Conservation (phyloP, 1,140 invertebrate species). For the Musca domestica region DNA sequence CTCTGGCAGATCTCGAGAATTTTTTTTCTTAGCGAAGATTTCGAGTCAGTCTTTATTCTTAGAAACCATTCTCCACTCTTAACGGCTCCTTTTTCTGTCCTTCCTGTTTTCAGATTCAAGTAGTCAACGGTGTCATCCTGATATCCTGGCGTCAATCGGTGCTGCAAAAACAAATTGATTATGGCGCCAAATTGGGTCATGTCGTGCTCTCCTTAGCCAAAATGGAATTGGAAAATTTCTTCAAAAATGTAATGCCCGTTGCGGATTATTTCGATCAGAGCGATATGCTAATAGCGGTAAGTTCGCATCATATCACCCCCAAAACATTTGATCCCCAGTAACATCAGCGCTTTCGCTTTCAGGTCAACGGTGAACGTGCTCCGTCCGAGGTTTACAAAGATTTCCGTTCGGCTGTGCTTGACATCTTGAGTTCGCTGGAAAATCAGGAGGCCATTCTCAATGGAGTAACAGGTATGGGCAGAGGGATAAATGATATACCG, state of each 20-base stretch:
- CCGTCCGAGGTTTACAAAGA: conserved; percentile 79
- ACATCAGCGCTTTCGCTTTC: not conserved
- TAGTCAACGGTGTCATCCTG: conserved; percentile 79
- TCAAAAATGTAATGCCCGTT: conserved; percentile 83
- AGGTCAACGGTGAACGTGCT: conserved; percentile 81
- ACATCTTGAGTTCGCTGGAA: conserved; percentile 66
- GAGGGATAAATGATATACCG: conserved; percentile 59
- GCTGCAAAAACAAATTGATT: conserved; percentile 83
- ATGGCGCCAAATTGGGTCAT: conserved; percentile 82
- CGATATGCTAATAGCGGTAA: conserved; percentile 77
- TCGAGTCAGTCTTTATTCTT: no score
- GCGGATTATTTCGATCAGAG: conserved; percentile 86
- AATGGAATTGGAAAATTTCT: conserved; percentile 87
- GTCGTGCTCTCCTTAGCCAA: conserved; percentile 79
- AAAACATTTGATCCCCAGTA: not conserved
- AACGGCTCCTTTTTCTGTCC: no score
- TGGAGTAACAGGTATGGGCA: conserved; percentile 58
- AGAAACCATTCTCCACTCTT: no score
- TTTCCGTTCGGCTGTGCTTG: conserved; percentile 70
- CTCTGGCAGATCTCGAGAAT: no score
- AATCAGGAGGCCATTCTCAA: conserved; percentile 62
- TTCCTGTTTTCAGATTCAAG: conserved; percentile 69
- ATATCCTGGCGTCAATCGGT: conserved; percentile 82
- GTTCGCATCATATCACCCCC: conserved; percentile 38
- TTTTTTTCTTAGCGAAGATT: no score